Percentiles rank a stretch among this genome's conserved stretches.
Conservation (phyloP, 2,113 vertebrate species). For the Vanacampus margaritifer region DNA sequence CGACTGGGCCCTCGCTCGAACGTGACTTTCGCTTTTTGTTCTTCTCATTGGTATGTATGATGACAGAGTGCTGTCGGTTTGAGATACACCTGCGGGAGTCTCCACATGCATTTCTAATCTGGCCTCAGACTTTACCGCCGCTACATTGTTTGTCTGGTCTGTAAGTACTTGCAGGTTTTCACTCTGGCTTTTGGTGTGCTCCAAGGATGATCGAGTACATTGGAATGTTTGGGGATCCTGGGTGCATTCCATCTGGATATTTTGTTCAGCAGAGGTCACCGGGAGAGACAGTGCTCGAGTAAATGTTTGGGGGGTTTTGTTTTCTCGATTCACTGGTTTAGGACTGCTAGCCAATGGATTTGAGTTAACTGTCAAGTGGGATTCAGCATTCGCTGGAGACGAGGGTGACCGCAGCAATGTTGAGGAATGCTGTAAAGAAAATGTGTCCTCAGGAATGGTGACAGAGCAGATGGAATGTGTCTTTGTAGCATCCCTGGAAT, state of each 20-base stretch:
- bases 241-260: background rate
- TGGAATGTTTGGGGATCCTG: slow-evolving; percentile 9
- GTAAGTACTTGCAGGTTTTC: slow-evolving; percentile 5
- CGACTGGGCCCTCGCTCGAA: slow-evolving; percentile 53
- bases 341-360: slow-evolving; percentile 14
- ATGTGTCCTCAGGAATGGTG: slow-evolving; percentile 36
- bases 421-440: slow-evolving; percentile 19
- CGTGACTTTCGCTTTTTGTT: slow-evolving; percentile 74
- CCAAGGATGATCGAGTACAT: slow-evolving; percentile 2
- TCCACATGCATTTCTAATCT: background rate
- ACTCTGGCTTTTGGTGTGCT: slow-evolving; percentile 5
- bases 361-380: background rate
- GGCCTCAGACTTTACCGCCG: slow-evolving; percentile 8
- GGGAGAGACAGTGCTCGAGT: slow-evolving; percentile 11
- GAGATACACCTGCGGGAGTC: background rate
- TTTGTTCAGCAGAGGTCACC: slow-evolving; percentile 13
- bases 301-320: slow-evolving; percentile 9
- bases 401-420: slow-evolving; percentile 23
- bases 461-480: slow-evolving; percentile 35
- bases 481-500: slow-evolving; percentile 75
- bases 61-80: slow-evolving; percentile 21
- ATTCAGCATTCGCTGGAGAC: slow-evolving; percentile 41
- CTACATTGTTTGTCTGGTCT: slow-evolving; percentile 5
- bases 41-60: slow-evolving; percentile 57
- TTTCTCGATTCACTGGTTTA: slow-evolving; percentile 18